These are phyloP conservation scores for Sesia bembeciformis DNA, from an alignment of 2,888 invertebrate species.

Conservation along the genomic window DNA sequence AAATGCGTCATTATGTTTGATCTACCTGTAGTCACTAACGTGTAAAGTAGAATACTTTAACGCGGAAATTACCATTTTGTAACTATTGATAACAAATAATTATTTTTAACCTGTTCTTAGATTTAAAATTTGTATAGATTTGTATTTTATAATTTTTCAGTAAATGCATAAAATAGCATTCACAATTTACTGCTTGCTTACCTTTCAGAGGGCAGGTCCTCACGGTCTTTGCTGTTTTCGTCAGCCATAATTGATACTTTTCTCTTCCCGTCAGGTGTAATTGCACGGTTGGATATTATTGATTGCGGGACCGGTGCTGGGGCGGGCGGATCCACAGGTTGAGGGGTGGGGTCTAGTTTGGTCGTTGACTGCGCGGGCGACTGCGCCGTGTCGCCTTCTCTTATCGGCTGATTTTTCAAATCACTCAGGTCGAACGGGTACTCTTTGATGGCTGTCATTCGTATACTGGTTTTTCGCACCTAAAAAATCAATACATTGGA, in stretches of 20 bases:
- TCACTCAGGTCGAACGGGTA: slow-evolving; percentile 69
- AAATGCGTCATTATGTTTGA: too few relatives aligned
- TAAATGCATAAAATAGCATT: too few relatives aligned
- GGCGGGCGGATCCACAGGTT: slow-evolving; percentile 6
- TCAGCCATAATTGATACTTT: slow-evolving; percentile 79
- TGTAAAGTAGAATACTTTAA: too few relatives aligned
- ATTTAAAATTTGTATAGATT: too few relatives aligned
- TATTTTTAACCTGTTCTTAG: too few relatives aligned
- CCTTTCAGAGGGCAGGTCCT: slow-evolving; percentile 79
- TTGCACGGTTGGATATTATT: slow-evolving; percentile 7
- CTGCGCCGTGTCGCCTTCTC: slow-evolving; percentile 16
- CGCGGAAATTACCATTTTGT: too few relatives aligned
- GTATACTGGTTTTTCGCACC: slow-evolving; percentile 67
- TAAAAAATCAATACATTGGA: slow-evolving; percentile 17
- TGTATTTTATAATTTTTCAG: too few relatives aligned
- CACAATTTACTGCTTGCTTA: slow-evolving; percentile 21
- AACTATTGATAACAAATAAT: too few relatives aligned
- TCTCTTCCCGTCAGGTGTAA: slow-evolving; percentile 61
- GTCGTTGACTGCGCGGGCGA: slow-evolving; percentile 11
- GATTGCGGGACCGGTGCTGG: slow-evolving; percentile 8
- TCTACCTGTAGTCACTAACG: too few relatives aligned
- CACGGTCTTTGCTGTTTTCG: slow-evolving; percentile 73
- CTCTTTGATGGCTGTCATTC: slow-evolving; percentile 70
- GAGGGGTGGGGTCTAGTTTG: neutral
- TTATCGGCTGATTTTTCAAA: slow-evolving; percentile 32